A percentile compares a stretch with the other conserved stretches of the same genome.
Conservation (phyloP, 1,140 invertebrate genomes). For the Diachasmimorpha longicaudata region DNA sequence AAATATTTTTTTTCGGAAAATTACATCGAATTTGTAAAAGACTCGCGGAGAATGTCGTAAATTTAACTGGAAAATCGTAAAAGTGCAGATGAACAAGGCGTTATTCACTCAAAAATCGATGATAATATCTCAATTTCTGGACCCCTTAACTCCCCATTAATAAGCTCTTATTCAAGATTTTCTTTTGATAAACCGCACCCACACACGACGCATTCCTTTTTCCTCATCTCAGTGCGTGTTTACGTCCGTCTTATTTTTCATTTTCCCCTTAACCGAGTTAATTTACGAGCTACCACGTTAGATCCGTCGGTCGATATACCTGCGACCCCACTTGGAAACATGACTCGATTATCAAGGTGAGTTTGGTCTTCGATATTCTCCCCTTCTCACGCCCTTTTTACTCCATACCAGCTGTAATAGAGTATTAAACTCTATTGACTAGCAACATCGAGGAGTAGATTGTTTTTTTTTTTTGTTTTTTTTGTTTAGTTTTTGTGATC, state of each 20-base stretch:
- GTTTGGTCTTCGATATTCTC: slow-evolving; percentile 2
- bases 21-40: too few species aligned
- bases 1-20: too few species aligned
- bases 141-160: not conserved
- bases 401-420: not conserved
- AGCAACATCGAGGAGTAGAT: not conserved
- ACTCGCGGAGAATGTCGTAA: too few species aligned
- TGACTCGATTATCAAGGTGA: slow-evolving; percentile 6
- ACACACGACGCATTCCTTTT: not conserved
- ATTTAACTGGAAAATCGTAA: too few species aligned
- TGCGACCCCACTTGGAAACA: not conserved
- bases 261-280: not conserved
- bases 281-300: slow-evolving; percentile 11
- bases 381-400: slow-evolving; percentile 4
- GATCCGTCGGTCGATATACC: slow-evolving; percentile 2
- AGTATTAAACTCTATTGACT: not conserved
- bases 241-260: not conserved
- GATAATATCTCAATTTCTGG: not conserved
- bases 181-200: not conserved
- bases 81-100: too few species aligned
- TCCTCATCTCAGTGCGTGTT: not conserved
- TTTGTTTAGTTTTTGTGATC: not conserved
- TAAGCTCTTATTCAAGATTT: not conserved
- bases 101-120: not conserved
- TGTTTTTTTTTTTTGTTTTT: not conserved